phyloP scores from a whole-genome alignment of 1,140 invertebrate genomes.

The Mycetomoellerius zeteki region DNA sequence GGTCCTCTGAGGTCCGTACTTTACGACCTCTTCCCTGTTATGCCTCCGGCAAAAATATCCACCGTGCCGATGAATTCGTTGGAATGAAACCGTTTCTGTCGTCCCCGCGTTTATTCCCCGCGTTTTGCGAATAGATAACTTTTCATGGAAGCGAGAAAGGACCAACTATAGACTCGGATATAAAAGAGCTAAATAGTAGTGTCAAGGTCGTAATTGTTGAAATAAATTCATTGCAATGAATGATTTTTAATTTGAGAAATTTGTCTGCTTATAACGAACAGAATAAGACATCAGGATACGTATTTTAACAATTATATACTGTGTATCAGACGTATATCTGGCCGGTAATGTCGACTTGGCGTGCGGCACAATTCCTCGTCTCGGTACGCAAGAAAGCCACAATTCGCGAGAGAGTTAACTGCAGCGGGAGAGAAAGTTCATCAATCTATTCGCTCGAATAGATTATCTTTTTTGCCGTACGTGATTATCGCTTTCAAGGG shows the following conservation, averaged over 20 bases:
- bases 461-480: constrained; percentile 33
- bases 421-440: constrained; percentile 50
- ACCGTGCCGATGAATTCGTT: constrained; percentile 19
- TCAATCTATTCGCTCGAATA: constrained; percentile 23
- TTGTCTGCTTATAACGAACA: constrained; percentile 7
- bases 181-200: neutral
- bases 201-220: neutral
- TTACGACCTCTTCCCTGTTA: constrained; percentile 47
- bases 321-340: constrained; percentile 1
- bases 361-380: constrained; percentile 36
- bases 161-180: neutral
- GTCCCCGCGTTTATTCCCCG: neutral
- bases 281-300: neutral
- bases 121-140: constrained; percentile 10
- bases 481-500: constrained; percentile 1
- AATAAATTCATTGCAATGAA: constrained; percentile 15
- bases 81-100: constrained; percentile 33
- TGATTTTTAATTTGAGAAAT: constrained; percentile 6
- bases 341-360: constrained; percentile 33
- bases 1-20: constrained; percentile 63
- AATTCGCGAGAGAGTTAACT: constrained; percentile 36
- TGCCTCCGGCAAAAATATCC: constrained; percentile 41
- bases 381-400: constrained; percentile 48
- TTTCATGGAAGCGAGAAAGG: neutral
- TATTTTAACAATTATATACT: constrained; percentile 15